Evolutionary conservation across 2,888 invertebrate genomes (phyloP).

Genomic region (Drosophila siamana): DNA sequence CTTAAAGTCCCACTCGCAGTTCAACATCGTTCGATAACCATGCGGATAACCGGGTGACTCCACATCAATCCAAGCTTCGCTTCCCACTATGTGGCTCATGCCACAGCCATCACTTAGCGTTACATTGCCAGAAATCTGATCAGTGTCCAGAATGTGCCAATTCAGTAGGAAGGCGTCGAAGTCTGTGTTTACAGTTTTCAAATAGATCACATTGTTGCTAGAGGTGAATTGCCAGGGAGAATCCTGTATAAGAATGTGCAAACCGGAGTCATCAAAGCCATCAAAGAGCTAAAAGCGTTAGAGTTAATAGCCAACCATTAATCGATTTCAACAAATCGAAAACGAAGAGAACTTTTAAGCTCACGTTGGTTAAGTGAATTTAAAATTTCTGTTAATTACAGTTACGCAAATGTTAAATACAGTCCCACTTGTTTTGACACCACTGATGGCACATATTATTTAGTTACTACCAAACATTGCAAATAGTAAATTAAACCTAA

Average conservation of each 20-base stretch:
- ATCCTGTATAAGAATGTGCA: slow-evolving; percentile 71
- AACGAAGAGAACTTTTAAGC: too few species aligned
- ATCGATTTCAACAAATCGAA: too few species aligned
- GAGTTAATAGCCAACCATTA: too few species aligned
- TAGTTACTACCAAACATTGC: too few species aligned
- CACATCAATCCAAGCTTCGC: slow-evolving; percentile 74
- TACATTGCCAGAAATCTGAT: slow-evolving; percentile 38
- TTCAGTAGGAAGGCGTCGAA: slow-evolving; percentile 75
- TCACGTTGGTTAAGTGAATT: too few species aligned
- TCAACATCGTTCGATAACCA: slow-evolving; percentile 88
- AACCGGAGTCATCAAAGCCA: slow-evolving; percentile 89
- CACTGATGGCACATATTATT: too few species aligned
- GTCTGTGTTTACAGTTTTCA: slow-evolving; percentile 83
- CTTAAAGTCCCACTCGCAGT: slow-evolving; percentile 91
- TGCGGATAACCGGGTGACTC: slow-evolving; percentile 91
- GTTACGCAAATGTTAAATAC: too few species aligned
- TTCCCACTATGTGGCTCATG: slow-evolving; percentile 15
- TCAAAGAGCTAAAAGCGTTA: slow-evolving; percentile 88
- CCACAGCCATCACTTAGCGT: slow-evolving; percentile 56
- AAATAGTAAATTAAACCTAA: too few species aligned
- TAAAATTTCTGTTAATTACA: too few species aligned
- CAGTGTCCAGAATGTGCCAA: slow-evolving; percentile 75
- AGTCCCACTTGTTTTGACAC: too few species aligned
- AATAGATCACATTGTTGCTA: slow-evolving; percentile 88
- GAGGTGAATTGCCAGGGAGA: slow-evolving; percentile 86